Conservation (phyloP, 2,888 invertebrate genomes). For the Cerastis leucographa region DNA sequence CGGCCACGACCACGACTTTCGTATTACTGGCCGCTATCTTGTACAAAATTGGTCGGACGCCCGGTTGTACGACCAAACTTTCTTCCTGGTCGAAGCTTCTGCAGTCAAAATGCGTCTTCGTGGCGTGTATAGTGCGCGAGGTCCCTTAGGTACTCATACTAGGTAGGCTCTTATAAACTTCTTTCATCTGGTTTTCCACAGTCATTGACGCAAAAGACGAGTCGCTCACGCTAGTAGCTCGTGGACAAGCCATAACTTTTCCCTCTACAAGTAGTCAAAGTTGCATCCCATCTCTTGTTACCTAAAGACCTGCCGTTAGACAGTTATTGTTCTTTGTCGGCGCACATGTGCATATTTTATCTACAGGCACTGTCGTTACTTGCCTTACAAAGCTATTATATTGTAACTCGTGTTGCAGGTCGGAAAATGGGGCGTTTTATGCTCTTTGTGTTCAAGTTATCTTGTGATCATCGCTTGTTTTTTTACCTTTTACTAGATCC, state of each 20-base stretch:
- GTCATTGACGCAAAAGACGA: not conserved
- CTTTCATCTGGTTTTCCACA: too few relatives aligned
- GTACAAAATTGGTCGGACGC: too few relatives aligned
- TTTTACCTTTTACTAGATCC: not conserved
- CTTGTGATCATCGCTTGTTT: not conserved
- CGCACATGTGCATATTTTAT: constrained; percentile 66
- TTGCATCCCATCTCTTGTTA: constrained; percentile 27
- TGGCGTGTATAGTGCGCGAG: too few relatives aligned
- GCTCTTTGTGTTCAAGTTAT: not conserved
- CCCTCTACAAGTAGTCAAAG: constrained; percentile 19
- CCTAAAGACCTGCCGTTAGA: constrained; percentile 45
- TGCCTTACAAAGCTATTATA: constrained; percentile 53
- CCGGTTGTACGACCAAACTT: too few relatives aligned
- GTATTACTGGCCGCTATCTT: too few relatives aligned
- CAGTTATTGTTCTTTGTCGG: constrained; percentile 59
- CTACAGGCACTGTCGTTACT: constrained; percentile 60
- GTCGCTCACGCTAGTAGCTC: not conserved
- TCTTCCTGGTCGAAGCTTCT: too few relatives aligned
- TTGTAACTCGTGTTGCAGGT: constrained; percentile 32
- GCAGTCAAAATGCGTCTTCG: too few relatives aligned
- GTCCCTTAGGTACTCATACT: too few relatives aligned
- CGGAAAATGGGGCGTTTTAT: constrained; percentile 27
- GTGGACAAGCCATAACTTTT: not conserved
- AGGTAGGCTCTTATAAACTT: too few relatives aligned
- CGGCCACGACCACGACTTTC: too few relatives aligned